A percentile compares a stretch with the other conserved stretches of the same genome.
Conservation (phyloP, 2,797 vertebrate genomes). For the Gymnodraco acuticeps region DNA sequence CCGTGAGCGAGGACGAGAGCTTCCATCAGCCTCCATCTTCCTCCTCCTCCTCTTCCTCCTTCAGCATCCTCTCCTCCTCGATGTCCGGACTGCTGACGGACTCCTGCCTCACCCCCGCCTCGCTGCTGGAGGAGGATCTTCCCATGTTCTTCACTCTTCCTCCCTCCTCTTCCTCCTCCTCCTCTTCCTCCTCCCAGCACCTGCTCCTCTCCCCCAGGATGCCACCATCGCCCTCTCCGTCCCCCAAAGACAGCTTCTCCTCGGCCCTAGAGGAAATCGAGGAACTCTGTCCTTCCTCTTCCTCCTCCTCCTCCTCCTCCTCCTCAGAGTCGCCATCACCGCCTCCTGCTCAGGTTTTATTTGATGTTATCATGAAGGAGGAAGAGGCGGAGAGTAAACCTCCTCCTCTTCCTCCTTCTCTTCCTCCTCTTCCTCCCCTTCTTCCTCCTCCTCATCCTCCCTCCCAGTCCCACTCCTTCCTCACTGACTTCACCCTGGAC, state of each 20-base stretch:
- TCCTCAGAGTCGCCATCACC: neutral
- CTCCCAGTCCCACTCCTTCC: constrained; percentile 81
- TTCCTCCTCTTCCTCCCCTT: constrained; percentile 69
- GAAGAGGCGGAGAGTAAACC: constrained; percentile 67
- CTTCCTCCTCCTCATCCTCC: constrained; percentile 67
- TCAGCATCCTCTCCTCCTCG: constrained; percentile 74
- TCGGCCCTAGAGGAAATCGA: constrained; percentile 91
- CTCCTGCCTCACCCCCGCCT: constrained; percentile 91
- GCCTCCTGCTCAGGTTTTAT: constrained; percentile 9
- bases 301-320: constrained; percentile 8
- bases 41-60: constrained; percentile 63
- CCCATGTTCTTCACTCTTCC: constrained; percentile 86
- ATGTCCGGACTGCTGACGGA: constrained; percentile 71
- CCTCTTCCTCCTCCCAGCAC: constrained; percentile 34
- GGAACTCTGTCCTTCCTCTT: constrained; percentile 85
- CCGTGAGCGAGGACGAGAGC: constrained; percentile 61
- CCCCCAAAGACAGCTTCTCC: constrained; percentile 91
- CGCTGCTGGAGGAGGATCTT: constrained; percentile 89
- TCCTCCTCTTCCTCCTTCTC: constrained; percentile 43
- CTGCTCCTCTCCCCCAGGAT: constrained; percentile 67
- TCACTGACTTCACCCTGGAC: constrained; percentile 92
- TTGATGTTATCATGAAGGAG: constrained; percentile 69
- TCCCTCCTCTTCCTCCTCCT: constrained; percentile 41
- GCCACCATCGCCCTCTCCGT: constrained; percentile 34
- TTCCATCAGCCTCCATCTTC: constrained; percentile 9